phyloP scores from a whole-genome alignment of 2,797 vertebrate genomes.

The Sorex maritimensis region DNA sequence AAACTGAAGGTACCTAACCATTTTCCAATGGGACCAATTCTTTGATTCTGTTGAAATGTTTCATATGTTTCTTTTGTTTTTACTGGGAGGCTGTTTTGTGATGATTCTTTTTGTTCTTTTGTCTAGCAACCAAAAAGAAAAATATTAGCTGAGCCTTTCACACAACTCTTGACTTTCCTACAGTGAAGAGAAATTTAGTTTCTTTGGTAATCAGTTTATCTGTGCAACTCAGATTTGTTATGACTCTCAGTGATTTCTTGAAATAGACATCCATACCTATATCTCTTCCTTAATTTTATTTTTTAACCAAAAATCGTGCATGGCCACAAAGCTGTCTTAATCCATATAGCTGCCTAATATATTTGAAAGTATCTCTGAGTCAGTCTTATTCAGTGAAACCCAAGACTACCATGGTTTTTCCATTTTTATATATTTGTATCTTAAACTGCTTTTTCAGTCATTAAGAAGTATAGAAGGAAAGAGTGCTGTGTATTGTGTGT shows the following conservation, averaged over 20 bases:
- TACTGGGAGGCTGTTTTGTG: conserved; percentile 30
- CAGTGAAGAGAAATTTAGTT: not conserved
- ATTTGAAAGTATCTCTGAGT: too few species aligned
- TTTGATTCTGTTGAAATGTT: conserved; percentile 18
- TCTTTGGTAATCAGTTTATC: conserved; percentile 24
- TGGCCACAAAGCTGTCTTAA: not conserved
- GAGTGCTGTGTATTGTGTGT: not conserved
- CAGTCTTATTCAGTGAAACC: not conserved
- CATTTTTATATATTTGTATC: not conserved
- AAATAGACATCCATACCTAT: not conserved
- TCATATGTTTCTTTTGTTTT: conserved; percentile 40
- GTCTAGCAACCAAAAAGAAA: conserved; percentile 7
- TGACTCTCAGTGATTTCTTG: conserved; percentile 16
- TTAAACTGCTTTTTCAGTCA: not conserved
- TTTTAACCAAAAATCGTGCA: not conserved
- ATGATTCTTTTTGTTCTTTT: conserved; percentile 21
- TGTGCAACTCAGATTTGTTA: conserved; percentile 27
- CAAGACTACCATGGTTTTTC: not conserved
- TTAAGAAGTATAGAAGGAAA: not conserved
- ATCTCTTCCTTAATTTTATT: conserved; percentile 17
- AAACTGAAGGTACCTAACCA: not conserved
- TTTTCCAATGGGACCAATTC: not conserved
- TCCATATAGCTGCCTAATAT: too few species aligned
- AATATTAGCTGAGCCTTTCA: not conserved
- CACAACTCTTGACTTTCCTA: not conserved